A percentile compares a stretch with the other conserved stretches of the same genome.
Evolutionary conservation across 2,888 invertebrate species (phyloP).

Genomic region (Hoplodrina ambigua): DNA sequence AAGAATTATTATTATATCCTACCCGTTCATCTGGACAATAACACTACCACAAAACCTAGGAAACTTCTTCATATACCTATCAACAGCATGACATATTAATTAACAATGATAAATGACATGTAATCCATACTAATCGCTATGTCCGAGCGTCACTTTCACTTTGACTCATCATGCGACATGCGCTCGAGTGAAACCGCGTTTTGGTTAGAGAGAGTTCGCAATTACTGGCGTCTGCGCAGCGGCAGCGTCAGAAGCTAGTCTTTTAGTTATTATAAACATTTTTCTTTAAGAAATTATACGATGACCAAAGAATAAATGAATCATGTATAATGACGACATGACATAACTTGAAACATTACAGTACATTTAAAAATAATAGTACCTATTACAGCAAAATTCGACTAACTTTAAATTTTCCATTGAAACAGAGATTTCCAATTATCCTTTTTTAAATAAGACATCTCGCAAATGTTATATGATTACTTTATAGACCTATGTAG

Average conservation of each 20-base stretch:
- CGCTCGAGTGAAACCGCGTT: conserved; percentile 61
- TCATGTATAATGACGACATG: background rate
- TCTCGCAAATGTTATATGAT: no score
- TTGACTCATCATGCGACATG: conserved; percentile 64
- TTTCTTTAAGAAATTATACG: conserved; percentile 14
- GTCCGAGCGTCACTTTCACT: conserved; percentile 67
- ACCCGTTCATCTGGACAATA: background rate
- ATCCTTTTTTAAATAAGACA: no score
- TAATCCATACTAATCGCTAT: conserved; percentile 68
- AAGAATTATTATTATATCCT: no score
- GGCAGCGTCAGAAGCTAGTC: conserved; percentile 11
- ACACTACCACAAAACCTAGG: conserved; percentile 4
- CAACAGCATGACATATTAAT: conserved; percentile 49
- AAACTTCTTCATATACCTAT: conserved; percentile 20
- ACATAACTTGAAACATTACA: background rate
- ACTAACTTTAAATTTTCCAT: no score
- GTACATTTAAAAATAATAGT: no score
- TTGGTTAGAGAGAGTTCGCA: conserved; percentile 65
- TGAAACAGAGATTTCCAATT: no score
- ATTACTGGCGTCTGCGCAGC: conserved; percentile 55
- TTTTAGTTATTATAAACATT: conserved; percentile 23
- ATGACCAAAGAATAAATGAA: conserved; percentile 12
- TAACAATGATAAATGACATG: conserved; percentile 60
- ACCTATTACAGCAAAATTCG: no score
- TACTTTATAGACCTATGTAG: no score